Base-by-base conservation (phyloP, 2,797 vertebrate genomes). In the Sorex maritimensis region DNA sequence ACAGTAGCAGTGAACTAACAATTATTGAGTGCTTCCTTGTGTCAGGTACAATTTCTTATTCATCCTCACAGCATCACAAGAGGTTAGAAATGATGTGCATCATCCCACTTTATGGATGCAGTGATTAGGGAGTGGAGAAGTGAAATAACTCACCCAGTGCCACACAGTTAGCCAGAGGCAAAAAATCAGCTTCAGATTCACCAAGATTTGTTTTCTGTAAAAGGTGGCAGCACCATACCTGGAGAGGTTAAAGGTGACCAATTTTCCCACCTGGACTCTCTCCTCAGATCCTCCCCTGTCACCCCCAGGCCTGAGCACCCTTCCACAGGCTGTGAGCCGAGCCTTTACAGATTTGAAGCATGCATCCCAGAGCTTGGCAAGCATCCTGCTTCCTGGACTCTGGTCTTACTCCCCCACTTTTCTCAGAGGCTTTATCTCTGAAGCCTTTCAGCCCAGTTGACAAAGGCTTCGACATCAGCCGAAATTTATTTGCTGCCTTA, bases 401-500 rank as follows among this genome's bases (percentile, higher is more conserved):
- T 96, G 97, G 96, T 97, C 96, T 97, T 96, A 98, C 98, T 98
- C 97, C 98, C 96, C 97, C 98, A 98, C 95, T 97, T 98, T 98
- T 98, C 98, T 98, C 98, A 98, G 96, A 97, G 95, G 88, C 96
- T 95, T 98, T 98, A 98, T 96, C 97, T 93, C 97, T 97, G 97
- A 96, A 98, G 97, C 90, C 97, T 96, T 97, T 97, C 97, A 98
- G 97, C 95, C 86, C 0, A 98, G 96, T 94, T 97, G 97, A 98
- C 98, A 98, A 97, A 88, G 0, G 96, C 96, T 98, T 98, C 97
- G 98, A 97, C 97, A 97, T 97, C 98, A 98, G 98, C 98, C 98
- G 98, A 98, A 98, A 97, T 97, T 97, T 96, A 98, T 98, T 97
- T 97, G 97, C 97, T 97, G 97, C 96, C 96, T 95, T 72, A 30